Evolutionary conservation across 2,113 vertebrate genomes (phyloP).

Genomic region (Chrysochloris asiatica): DNA sequence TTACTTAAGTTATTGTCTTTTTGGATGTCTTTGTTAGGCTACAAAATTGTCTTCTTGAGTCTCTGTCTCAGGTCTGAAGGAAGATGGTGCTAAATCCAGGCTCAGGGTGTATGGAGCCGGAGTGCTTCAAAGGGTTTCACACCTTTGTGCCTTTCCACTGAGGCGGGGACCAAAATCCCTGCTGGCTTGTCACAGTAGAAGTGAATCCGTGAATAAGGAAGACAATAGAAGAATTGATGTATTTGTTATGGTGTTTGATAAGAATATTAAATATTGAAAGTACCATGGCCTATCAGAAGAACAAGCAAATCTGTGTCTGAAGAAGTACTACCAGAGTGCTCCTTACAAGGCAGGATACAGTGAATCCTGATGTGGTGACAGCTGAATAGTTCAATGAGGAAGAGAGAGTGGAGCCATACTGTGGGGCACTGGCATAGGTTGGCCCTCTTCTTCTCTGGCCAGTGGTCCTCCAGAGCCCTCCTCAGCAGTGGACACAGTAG

Average conservation of each 20-base stretch:
- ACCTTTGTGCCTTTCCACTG: neutral
- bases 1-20: neutral
- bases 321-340: too few relatives aligned
- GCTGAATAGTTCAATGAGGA: neutral
- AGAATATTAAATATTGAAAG: too few relatives aligned
- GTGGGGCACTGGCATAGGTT: neutral
- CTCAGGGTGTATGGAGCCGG: neutral
- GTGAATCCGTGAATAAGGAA: neutral
- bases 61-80: neutral
- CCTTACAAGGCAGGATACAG: too few relatives aligned
- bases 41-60: too few relatives aligned
- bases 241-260: too few relatives aligned
- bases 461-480: neutral
- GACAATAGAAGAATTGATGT: too few relatives aligned
- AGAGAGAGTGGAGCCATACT: accelerated
- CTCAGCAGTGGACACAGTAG: constrained; percentile 71
- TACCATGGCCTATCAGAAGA: too few relatives aligned
- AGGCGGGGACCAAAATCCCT: accelerated
- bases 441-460: neutral
- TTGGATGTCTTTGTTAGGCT: neutral
- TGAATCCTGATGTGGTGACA: neutral
- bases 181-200: neutral
- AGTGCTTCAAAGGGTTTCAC: neutral
- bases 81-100: neutral
- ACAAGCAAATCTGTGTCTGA: too few relatives aligned